Conservation (phyloP, 2,797 vertebrate genomes). For the Acridotheres tristis region DNA sequence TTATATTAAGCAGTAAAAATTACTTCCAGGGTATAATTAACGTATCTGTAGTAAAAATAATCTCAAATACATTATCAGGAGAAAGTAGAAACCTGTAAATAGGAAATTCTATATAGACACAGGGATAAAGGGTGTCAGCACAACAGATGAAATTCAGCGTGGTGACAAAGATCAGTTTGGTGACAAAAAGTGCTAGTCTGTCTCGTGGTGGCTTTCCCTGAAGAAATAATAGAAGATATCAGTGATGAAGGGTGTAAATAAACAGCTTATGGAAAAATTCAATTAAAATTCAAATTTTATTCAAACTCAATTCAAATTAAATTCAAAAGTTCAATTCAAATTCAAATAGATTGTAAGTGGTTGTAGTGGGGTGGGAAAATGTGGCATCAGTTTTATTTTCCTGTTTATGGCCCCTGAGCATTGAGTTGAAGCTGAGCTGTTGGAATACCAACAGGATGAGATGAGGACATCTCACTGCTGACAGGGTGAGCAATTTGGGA, state of each 20-base stretch:
- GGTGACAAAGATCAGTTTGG: not conserved
- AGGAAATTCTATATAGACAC: not conserved
- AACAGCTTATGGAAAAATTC: not conserved
- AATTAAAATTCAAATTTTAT: conserved; percentile 25
- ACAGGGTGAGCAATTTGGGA: fast-evolving
- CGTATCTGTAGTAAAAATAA: not conserved
- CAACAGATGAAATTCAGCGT: not conserved
- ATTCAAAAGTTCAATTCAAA: conserved; percentile 5
- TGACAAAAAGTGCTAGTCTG: not conserved
- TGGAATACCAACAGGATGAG: not conserved
- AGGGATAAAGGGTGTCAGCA: not conserved
- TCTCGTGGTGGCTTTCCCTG: not conserved
- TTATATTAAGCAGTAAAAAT: not conserved
- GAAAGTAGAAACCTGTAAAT: not conserved
- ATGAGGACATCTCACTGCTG: not conserved
- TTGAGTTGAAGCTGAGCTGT: not conserved
- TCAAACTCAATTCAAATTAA: conserved; percentile 14
- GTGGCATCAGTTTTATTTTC: not conserved
- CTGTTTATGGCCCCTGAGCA: not conserved
- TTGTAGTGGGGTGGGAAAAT: not conserved
- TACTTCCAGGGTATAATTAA: conserved; percentile 7
- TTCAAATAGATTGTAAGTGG: not conserved
- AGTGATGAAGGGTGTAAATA: conserved; percentile 6
- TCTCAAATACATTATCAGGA: not conserved
- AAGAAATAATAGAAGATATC: not conserved